These are phyloP conservation scores for Hipparchia sbordonii DNA, from an alignment of 2,888 invertebrate species.

Conservation along the genomic window DNA sequence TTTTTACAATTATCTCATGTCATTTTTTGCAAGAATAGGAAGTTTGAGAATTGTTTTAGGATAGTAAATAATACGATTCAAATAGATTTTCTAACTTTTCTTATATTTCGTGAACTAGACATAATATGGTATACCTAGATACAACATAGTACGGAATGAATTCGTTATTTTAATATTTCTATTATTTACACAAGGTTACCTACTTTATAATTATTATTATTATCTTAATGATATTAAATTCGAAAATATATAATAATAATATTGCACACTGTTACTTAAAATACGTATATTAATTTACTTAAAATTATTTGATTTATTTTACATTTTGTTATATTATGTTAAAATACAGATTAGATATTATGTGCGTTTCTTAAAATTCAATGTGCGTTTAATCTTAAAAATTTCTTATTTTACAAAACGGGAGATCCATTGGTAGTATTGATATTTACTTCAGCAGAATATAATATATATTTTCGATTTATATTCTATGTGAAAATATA, in stretches of 20 bases:
- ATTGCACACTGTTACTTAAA: constrained; percentile 59
- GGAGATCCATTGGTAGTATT: neutral
- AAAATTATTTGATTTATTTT: neutral
- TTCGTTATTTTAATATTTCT: constrained; percentile 31
- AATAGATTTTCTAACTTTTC: constrained; percentile 44
- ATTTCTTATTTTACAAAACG: neutral
- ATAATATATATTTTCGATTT: no score
- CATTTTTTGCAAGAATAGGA: no score
- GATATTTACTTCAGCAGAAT: no score
- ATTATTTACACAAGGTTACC: constrained; percentile 42
- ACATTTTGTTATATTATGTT: neutral
- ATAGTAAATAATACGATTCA: constrained; percentile 36
- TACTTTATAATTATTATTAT: neutral
- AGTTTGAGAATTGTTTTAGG: neutral
- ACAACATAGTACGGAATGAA: constrained; percentile 43
- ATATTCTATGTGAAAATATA: no score
- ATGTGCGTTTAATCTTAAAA: neutral
- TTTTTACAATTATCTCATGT: no score
- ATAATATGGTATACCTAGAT: constrained; percentile 21
- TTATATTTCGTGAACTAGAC: constrained; percentile 52
- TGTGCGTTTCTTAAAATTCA: neutral
- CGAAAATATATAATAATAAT: constrained; percentile 66
- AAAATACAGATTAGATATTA: neutral
- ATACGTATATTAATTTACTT: neutral
- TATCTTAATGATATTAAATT: constrained; percentile 68